phyloP scores from a whole-genome alignment of 2,113 vertebrate genomes.

The Urocynchramus pylzowi region DNA sequence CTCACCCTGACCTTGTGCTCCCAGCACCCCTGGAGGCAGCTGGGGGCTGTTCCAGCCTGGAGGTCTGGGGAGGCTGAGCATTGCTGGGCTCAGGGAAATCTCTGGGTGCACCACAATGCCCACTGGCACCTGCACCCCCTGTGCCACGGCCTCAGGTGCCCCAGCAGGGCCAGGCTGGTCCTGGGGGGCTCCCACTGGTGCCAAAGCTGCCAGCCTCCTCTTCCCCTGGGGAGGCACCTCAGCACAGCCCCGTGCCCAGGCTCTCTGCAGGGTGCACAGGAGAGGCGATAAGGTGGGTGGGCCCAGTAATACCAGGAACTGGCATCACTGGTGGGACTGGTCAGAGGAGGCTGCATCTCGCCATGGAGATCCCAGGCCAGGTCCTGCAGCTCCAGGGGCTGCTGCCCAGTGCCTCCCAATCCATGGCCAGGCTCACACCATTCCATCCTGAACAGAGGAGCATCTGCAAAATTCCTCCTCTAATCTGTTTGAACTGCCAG shows the following conservation, averaged over 20 bases:
- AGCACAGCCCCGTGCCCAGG: accelerated
- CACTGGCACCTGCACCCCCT: not conserved
- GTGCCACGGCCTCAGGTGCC: not conserved
- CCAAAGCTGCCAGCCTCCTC: not conserved
- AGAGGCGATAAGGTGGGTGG: accelerated
- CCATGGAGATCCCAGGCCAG: not conserved
- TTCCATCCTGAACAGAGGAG: not conserved
- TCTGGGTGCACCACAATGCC: not conserved
- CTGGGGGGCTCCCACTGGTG: not conserved
- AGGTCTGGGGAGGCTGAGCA: accelerated
- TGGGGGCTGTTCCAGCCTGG: no score
- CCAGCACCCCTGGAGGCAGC: accelerated
- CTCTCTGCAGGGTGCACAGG: not conserved
- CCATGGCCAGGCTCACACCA: not conserved
- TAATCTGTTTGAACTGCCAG: not conserved
- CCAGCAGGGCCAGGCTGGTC: not conserved
- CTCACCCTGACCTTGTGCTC: not conserved
- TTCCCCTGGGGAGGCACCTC: not conserved
- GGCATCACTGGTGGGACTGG: not conserved
- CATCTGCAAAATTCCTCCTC: not conserved
- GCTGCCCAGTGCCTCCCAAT: accelerated
- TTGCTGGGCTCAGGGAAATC: not conserved
- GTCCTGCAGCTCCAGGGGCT: not conserved
- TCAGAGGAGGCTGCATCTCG: not conserved
- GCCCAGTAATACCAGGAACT: not conserved